These are phyloP conservation scores for Pteromalus puparum DNA, from an alignment of 1,140 invertebrate species.

Conservation along the genomic window DNA sequence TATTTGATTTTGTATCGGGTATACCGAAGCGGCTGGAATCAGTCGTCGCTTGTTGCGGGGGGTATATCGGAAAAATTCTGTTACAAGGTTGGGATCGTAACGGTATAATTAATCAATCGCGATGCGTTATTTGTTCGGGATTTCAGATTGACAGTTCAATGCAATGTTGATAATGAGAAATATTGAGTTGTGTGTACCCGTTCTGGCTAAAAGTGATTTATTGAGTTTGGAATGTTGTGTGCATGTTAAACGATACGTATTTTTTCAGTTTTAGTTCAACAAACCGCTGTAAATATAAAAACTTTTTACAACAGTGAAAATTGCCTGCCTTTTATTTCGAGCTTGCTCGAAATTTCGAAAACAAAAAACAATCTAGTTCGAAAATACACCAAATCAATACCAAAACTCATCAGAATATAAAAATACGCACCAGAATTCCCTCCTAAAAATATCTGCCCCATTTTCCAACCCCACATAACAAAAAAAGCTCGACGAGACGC, in stretches of 20 bases:
- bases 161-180: background rate
- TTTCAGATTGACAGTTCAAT: background rate
- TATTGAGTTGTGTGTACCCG: background rate
- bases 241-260: background rate
- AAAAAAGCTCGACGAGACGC: too few species aligned
- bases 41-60: background rate
- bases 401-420: too few species aligned
- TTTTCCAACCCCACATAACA: too few species aligned
- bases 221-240: background rate
- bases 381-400: too few species aligned
- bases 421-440: too few species aligned
- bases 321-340: background rate
- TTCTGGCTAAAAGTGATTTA: background rate
- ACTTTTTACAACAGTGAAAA: too few species aligned
- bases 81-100: slow-evolving; percentile 1
- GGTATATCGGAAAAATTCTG: background rate
- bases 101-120: background rate
- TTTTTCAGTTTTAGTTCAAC: too few species aligned
- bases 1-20: background rate
- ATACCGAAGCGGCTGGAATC: background rate
- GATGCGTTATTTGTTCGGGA: background rate
- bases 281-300: too few species aligned
- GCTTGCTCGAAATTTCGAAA: too few species aligned
- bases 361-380: too few species aligned
- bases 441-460: too few species aligned